phyloP scores from a whole-genome alignment of 2,888 invertebrate species.

The Myathropa florea region DNA sequence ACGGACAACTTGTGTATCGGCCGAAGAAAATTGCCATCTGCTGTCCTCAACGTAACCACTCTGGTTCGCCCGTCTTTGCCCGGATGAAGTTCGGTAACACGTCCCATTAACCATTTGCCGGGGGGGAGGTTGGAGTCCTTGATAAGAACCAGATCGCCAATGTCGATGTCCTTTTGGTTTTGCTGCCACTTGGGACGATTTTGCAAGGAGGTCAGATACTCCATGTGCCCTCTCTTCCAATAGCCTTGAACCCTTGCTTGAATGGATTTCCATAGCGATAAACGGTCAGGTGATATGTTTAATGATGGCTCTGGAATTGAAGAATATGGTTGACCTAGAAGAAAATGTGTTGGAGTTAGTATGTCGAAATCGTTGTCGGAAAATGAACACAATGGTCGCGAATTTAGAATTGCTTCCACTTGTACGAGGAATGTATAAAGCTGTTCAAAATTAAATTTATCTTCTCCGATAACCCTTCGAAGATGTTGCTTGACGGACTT shows the following conservation, averaged over 20 bases:
- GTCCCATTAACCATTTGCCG: slow-evolving; percentile 35
- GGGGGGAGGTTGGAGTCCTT: slow-evolving; percentile 12
- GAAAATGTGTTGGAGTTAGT: slow-evolving; percentile 20
- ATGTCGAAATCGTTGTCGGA: slow-evolving; percentile 17
- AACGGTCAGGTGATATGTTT: not conserved
- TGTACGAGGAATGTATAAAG: slow-evolving; percentile 3
- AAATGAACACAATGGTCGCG: slow-evolving; percentile 13
- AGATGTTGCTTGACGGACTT: slow-evolving; percentile 40
- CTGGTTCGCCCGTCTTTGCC: slow-evolving; percentile 10
- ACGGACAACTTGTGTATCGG: slow-evolving; percentile 6
- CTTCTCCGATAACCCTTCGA: not conserved
- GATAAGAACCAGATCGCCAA: not conserved
- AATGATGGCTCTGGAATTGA: slow-evolving; percentile 5
- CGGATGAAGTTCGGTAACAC: not conserved
- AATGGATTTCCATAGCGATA: not conserved
- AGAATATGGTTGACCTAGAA: not conserved
- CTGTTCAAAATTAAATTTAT: slow-evolving; percentile 12
- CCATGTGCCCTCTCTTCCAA: slow-evolving; percentile 43
- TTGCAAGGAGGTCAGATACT: slow-evolving; percentile 18
- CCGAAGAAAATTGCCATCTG: slow-evolving; percentile 14
- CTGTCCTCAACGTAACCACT: slow-evolving; percentile 25
- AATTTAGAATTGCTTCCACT: slow-evolving; percentile 31
- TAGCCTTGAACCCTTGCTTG: slow-evolving; percentile 40
- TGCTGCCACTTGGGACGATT: slow-evolving; percentile 36
- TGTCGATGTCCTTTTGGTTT: not conserved